Evolutionary conservation across 2,797 vertebrate genomes (phyloP), one percentile per base, ranked within the genome.

Genomic region (Mormyrus hasselquistii): DNA sequence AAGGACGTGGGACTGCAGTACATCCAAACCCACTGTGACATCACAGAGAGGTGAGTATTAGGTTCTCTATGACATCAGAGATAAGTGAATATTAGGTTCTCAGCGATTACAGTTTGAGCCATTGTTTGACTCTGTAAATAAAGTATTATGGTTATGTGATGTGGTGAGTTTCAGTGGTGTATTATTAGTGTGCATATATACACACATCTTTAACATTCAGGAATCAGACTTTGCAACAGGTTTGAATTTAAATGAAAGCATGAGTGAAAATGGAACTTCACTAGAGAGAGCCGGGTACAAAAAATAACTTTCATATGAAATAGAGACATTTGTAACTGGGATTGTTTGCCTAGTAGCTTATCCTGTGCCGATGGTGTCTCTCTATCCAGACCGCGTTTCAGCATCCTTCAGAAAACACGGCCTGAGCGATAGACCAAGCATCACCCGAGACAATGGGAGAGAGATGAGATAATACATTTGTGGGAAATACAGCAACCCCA

Each of bases 341-440:
- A 10, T 65, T 62, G 19, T 44, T 49, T 49, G 34, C 14, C 7
- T 65, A 10, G 7, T 87, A 44, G n/a, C 57, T 49, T 38, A 47
- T 65, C 50, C 34, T 65, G 83, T 55, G 52, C n/a, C 4, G 25
- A 85, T 86, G 57, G 9, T 76, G 22, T 88, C 44, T 92, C 65
- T 90, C 25, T 88, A 92, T 89, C 76, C 90, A 99, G 98, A 92
- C 95, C 96, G 0, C 94, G 97, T 52, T 98, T 96, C 92, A 96
- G 96, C 93, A 93, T 96, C 92, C 93, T 96, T 49, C 92, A 93
- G 92, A 95, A 92, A 91, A 79, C 57, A 89, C 90, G 87, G 89
- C 88, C 90, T 29, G 53, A 69, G 92, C 90, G 90, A 57, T 90
- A 91, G 93, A 91, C 90, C 4, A 16, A 41, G 92, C 92, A 91